Evolutionary conservation across 1,140 invertebrate genomes (phyloP), one percentile per base, ranked within the genome.

Genomic region (Bicyclus anynana): DNA sequence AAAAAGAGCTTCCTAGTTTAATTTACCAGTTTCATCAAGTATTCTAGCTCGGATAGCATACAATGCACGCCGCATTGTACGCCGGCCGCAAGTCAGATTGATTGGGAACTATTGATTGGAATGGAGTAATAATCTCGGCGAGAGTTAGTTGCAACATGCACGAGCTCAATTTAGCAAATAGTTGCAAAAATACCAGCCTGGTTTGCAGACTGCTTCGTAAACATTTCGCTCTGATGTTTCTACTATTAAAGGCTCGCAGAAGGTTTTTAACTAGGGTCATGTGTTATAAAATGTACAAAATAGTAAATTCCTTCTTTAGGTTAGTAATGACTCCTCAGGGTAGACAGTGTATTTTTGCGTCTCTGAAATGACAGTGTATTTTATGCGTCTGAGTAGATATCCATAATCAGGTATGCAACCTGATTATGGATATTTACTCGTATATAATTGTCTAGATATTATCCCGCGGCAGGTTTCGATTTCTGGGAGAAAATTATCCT

Each of bases 111-210:
- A 46, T 59, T 60, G 50, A 60, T 53, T 53, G 46, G 50, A 48
- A 47, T 47, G 44, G 35, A 59, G 33, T 60, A 66, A 63, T 69
- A 69, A 66, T 66, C 67, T 56, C 53, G 38, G 38, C 27, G 27
- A 37, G 49, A 63, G 60, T 69, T 57, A 65, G 56, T 62, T 55
- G 53, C 26, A 59, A 50, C 52, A 59, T 49, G 49, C 52, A 69
- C 62, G 62, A 63, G 16, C 16, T 40, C 37, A 69, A 69, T 69
- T 66, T 66, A 62, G 53, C 46, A 58, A 65, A 69, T 66, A 69
- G 57, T 69, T 69, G 58, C 62, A 69, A 69, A 69, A 69, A 69
- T 69, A 69, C 64, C 67, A 58, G 48, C 50, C 38, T 27, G 17
- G 40, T 9, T 13, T 27, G 21, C 27, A 57, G 37, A 14, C 20